These are phyloP conservation scores for Calcarius ornatus DNA, from an alignment of 2,113 vertebrate species.

Conservation along the genomic window DNA sequence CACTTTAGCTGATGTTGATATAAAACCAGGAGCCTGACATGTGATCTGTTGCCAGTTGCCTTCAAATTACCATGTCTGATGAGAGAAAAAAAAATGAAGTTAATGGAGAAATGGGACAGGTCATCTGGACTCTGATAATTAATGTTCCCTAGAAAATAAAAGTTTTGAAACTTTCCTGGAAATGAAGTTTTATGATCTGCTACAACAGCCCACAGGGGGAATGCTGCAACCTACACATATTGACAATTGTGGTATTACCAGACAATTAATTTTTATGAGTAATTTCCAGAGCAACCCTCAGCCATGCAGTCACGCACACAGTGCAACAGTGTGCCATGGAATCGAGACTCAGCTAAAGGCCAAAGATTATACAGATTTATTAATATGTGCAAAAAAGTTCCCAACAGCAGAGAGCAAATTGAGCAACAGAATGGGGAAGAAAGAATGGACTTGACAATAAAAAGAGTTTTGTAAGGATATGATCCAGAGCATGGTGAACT, in stretches of 20 bases:
- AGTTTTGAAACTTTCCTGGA: conserved; percentile 73
- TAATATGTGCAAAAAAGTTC: conserved; percentile 36
- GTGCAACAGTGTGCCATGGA: conserved; percentile 1
- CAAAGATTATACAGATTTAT: conserved; percentile 43
- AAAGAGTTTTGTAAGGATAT: neutral
- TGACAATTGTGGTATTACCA: conserved; percentile 65
- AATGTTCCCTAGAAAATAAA: conserved; percentile 65
- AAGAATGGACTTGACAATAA: neutral
- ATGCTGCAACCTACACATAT: conserved; percentile 58
- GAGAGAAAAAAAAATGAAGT: conserved; percentile 4
- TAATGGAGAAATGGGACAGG: conserved; percentile 23
- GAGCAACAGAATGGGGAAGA: neutral
- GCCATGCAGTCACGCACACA: neutral
- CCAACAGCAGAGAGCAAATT: conserved; percentile 24
- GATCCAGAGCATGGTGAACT: neutral
- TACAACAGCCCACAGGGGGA: conserved; percentile 49
- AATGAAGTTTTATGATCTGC: conserved; percentile 63
- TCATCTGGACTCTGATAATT: conserved; percentile 44
- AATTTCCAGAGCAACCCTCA: conserved; percentile 53
- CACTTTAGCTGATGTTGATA: neutral
- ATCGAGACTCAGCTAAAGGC: conserved; percentile 11
- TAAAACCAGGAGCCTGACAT: conserved; percentile 12
- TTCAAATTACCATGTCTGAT: neutral
- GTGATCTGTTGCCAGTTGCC: conserved; percentile 29
- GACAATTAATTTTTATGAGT: conserved; percentile 64